Conservation (phyloP, 2,113 vertebrate genomes). For the Osmerus mordax region DNA sequence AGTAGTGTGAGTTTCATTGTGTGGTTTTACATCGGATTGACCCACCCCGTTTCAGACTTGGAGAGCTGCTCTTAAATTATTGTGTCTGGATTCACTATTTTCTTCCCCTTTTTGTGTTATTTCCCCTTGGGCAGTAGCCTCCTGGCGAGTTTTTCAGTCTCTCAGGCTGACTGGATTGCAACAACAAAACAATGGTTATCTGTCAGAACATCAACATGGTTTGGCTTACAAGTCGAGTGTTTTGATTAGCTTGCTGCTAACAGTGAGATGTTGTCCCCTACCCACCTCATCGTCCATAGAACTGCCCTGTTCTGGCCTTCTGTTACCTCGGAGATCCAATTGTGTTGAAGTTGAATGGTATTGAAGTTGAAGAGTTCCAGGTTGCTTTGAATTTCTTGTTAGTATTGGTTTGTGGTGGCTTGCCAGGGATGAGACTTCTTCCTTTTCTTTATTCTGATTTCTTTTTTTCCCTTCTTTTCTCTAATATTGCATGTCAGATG, state of each 20-base stretch:
- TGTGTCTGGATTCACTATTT: no score
- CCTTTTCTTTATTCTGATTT: constrained; percentile 18
- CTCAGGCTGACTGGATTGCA: no score
- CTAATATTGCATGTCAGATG: constrained; percentile 50
- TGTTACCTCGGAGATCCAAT: constrained; percentile 7
- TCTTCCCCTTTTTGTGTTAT: no score
- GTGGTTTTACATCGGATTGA: no score
- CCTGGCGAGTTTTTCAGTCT: no score
- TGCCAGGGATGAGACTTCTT: constrained; percentile 25
- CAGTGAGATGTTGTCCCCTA: constrained; percentile 30
- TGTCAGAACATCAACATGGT: no score
- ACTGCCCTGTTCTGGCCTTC: neutral
- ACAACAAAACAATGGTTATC: no score
- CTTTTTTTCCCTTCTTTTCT: constrained; percentile 13
- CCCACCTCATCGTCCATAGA: constrained; percentile 49
- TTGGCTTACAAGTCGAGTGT: constrained; percentile 11
- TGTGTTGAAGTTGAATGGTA: constrained; percentile 22
- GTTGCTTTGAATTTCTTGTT: constrained; percentile 10
- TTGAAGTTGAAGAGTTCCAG: no score
- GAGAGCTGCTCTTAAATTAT: no score
- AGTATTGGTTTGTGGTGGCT: constrained; percentile 38
- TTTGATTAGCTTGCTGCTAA: constrained; percentile 61
- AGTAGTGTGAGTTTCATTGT: no score
- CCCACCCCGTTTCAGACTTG: no score
- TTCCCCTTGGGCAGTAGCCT: no score